Base-by-base conservation (phyloP, 2,888 invertebrate species). In the Microctonus brassicae region DNA sequence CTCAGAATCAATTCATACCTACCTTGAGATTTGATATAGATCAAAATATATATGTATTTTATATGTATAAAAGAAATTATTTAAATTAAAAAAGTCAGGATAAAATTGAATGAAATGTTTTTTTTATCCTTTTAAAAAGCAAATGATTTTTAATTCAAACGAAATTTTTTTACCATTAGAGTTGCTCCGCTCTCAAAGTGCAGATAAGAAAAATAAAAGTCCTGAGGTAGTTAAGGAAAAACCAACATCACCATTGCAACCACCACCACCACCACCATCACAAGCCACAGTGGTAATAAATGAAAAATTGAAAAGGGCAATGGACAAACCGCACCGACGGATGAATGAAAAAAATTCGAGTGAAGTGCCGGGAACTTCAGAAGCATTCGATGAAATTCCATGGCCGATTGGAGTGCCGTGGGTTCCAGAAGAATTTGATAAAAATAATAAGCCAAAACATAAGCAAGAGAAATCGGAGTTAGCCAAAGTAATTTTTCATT, bases 381-480 rank as follows among this genome's bases (percentile, higher is more conserved):
- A 26, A 65, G 24, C 71, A 74, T 71, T 29, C 69, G 64, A 72
- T 68, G 75, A 74, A 76, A 76, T 65, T 75, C 69, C 69, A 24
- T 79, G 83, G 81, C 81, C 82, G 26, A 72, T 83, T 29, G 82
- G 80, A 70, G 66, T 67, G 24, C 79, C 78, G 0, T 83, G 82
- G 80, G 39, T 73, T 57, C 78, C 77, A 5, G 26, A 39, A 39
- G 74, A 26, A 20, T 55, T 47, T 34, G 63, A 72, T n/a, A 53
- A 42, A 33, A 60, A 60, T 63, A 66, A 61, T 60, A 69, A 75
- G 36, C 70, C 53, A 57, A 52, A 70, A 70, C 60, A 62, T 17
- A n/a, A 47, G 62, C 58, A 65, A 70, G 73, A 75, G 64, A 69
- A 75, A 17, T 29, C 63, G 26, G 66, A 76, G 58, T 57, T 74